Evolutionary conservation across 2,888 invertebrate genomes (phyloP).

Genomic region (Chrysodeixis includens): DNA sequence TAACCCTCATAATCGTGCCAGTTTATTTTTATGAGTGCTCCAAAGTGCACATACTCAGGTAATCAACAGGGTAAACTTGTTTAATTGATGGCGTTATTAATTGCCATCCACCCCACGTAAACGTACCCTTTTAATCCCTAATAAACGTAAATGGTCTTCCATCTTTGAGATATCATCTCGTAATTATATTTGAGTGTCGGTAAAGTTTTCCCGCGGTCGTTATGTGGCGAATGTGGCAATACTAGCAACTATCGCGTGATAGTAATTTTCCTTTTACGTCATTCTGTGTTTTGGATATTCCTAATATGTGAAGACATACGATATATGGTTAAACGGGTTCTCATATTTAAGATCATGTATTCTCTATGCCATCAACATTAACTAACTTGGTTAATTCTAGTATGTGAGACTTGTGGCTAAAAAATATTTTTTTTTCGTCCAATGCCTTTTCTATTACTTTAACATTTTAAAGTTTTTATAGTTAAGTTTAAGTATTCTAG

Average conservation of each 20-base stretch:
- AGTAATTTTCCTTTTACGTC: slow-evolving; percentile 49
- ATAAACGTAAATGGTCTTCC: slow-evolving; percentile 57
- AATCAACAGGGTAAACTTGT: slow-evolving; percentile 52
- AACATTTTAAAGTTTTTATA: too few species aligned
- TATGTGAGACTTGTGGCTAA: too few species aligned
- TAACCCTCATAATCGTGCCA: slow-evolving; percentile 27
- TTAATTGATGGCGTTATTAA: slow-evolving; percentile 54
- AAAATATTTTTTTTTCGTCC: too few species aligned
- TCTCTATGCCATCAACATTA: too few species aligned
- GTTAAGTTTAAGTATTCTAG: too few species aligned
- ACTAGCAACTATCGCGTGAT: slow-evolving; percentile 43
- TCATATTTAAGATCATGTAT: too few species aligned
- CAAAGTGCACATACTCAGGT: slow-evolving; percentile 18
- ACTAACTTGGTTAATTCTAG: too few species aligned
- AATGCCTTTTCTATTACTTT: too few species aligned
- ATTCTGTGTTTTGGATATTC: slow-evolving; percentile 42
- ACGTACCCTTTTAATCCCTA: slow-evolving; percentile 54
- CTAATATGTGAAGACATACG: slow-evolving; percentile 37
- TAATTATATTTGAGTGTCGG: slow-evolving; percentile 58
- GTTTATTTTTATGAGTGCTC: slow-evolving; percentile 33
- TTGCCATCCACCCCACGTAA: slow-evolving; percentile 40
- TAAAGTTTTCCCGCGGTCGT: slow-evolving; percentile 54
- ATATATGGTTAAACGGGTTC: too few species aligned
- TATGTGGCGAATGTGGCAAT: slow-evolving; percentile 32
- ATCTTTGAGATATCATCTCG: slow-evolving; percentile 63